Conservation (phyloP, 2,888 invertebrate genomes). For the Crioceris asparagi region DNA sequence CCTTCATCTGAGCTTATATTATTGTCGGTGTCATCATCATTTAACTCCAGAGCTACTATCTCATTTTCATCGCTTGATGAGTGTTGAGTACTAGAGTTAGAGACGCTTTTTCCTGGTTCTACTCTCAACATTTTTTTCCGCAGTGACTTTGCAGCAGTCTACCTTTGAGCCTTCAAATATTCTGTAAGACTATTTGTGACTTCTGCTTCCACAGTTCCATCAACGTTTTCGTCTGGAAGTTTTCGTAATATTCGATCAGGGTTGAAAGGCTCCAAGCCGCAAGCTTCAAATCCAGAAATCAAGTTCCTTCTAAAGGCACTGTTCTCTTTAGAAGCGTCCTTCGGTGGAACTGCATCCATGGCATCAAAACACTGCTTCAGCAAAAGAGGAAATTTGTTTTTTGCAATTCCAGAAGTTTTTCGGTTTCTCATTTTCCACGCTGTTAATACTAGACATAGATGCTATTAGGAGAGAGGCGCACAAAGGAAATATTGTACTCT, state of each 20-base stretch:
- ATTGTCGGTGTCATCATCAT: too few species aligned
- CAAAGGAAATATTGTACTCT: too few species aligned
- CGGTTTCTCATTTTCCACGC: constrained; percentile 10
- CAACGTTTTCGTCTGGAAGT: background rate
- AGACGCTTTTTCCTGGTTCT: too few species aligned
- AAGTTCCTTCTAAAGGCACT: constrained; percentile 13
- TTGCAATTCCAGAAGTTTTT: constrained; percentile 1
- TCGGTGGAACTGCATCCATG: constrained; percentile 4
- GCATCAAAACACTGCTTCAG: constrained; percentile 2
- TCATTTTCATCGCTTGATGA: too few species aligned
- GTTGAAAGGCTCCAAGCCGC: constrained; percentile 11
- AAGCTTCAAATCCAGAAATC: constrained; percentile 12
- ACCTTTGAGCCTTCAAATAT: constrained; percentile 1
- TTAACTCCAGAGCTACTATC: too few species aligned
- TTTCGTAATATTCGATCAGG: constrained; percentile 12
- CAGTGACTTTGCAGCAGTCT: background rate
- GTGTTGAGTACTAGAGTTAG: too few species aligned
- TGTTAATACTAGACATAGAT: too few species aligned
- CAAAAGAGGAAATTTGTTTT: constrained; percentile 4
- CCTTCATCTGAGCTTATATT: too few species aligned
- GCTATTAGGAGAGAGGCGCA: too few species aligned
- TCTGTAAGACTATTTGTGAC: background rate
- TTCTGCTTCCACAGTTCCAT: background rate
- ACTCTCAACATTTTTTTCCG: background rate
- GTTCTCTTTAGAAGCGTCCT: constrained; percentile 2